Conservation (phyloP, 2,888 invertebrate genomes). For the Agrotis ipsilon region DNA sequence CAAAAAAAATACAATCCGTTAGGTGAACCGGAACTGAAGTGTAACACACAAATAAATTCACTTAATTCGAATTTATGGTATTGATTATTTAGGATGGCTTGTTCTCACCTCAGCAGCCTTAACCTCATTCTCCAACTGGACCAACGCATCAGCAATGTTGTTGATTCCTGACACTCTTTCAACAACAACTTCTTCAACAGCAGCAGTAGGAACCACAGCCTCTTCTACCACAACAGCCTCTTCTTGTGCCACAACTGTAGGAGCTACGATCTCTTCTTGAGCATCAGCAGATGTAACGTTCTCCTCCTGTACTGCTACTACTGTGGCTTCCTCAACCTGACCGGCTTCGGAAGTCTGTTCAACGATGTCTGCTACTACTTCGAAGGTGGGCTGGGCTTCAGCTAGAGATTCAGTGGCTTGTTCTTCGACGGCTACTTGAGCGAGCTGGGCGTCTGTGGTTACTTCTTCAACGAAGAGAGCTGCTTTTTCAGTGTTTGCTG, state of each 20-base stretch:
- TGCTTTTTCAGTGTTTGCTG: conserved; percentile 60
- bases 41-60: no score
- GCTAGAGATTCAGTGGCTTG: conserved; percentile 47
- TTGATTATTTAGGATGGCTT: no score
- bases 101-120: conserved; percentile 76
- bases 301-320: conserved; percentile 41
- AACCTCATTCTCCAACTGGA: conserved; percentile 78
- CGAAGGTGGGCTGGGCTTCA: conserved; percentile 42
- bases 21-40: no score
- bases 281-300: conserved; percentile 10
- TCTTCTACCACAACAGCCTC: conserved; percentile 29
- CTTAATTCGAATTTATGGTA: no score
- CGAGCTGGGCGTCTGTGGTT: conserved; percentile 42
- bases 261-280: conserved; percentile 25
- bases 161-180: conserved; percentile 62
- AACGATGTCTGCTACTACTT: conserved; percentile 42
- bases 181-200: conserved; percentile 47
- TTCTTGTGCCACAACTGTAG: conserved; percentile 28
- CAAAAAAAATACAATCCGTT: no score
- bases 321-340: conserved; percentile 39
- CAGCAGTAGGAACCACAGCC: conserved; percentile 37
- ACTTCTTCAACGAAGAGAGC: conserved; percentile 54
- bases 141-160: conserved; percentile 80
- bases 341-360: conserved; percentile 33
- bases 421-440: conserved; percentile 44